Conservation (phyloP, 2,888 invertebrate species). For the Schizotus pectinicornis region DNA sequence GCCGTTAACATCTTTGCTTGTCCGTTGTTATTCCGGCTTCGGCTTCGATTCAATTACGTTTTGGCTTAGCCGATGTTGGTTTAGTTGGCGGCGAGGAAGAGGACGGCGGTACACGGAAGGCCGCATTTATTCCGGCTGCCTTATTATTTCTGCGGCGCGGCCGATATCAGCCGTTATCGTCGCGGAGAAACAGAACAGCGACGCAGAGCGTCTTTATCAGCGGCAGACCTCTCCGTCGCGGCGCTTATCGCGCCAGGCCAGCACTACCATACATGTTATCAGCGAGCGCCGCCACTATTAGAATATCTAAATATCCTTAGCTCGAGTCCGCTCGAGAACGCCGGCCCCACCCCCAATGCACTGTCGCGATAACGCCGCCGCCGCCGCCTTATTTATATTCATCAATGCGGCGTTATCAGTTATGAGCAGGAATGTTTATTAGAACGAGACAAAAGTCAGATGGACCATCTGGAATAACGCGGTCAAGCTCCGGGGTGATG, state of each 20-base stretch:
- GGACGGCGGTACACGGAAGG: constrained; percentile 17
- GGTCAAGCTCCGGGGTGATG: no score
- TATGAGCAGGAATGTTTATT: constrained; percentile 58
- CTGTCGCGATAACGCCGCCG: constrained; percentile 54
- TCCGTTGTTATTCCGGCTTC: no score
- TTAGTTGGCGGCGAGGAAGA: no score
- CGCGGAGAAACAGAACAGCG: constrained; percentile 54
- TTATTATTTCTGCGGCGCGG: constrained; percentile 54
- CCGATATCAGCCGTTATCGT: constrained; percentile 52
- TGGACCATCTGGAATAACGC: background rate
- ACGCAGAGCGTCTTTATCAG: constrained; percentile 58
- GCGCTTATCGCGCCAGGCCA: constrained; percentile 57
- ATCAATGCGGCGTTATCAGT: constrained; percentile 59
- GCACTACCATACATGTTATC: constrained; percentile 58
- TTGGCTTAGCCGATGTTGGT: no score
- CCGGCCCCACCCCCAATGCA: constrained; percentile 48
- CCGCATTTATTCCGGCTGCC: constrained; percentile 45
- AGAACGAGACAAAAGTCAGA: constrained; percentile 34
- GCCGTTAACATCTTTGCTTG: no score
- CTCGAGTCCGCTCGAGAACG: constrained; percentile 48
- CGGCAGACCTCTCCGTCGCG: constrained; percentile 54
- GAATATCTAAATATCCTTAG: constrained; percentile 60
- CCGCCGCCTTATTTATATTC: constrained; percentile 59
- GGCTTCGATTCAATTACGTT: no score
- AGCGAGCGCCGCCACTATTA: constrained; percentile 58